Conservation (phyloP, 2,113 vertebrate species). For the Platichthys flesus region DNA sequence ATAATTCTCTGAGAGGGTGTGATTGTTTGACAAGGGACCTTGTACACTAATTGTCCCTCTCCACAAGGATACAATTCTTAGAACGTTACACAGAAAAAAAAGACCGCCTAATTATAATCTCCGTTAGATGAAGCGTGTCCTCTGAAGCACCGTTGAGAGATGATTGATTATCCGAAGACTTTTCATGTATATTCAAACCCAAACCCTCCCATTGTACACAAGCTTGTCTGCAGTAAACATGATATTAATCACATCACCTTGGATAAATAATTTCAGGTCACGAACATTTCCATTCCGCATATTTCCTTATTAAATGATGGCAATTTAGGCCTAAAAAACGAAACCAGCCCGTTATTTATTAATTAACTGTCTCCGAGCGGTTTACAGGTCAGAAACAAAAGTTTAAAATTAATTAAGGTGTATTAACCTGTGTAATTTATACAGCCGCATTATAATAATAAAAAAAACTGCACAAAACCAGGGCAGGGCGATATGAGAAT, state of each 20-base stretch:
- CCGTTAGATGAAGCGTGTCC: constrained; percentile 63
- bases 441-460: neutral
- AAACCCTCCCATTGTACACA: constrained; percentile 35
- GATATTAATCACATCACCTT: constrained; percentile 19
- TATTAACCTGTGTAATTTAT: neutral
- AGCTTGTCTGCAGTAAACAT: constrained; percentile 29
- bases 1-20: constrained; percentile 61
- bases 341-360: constrained; percentile 1
- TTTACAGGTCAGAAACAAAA: neutral
- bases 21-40: constrained; percentile 65
- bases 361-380: neutral
- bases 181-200: constrained; percentile 38
- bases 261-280: constrained; percentile 41
- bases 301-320: neutral
- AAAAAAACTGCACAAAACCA: neutral
- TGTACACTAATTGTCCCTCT: constrained; percentile 62
- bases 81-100: constrained; percentile 29
- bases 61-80: constrained; percentile 60
- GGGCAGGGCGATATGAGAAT: neutral
- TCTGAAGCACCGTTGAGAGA: constrained; percentile 39
- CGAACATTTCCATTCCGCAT: constrained; percentile 30
- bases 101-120: constrained; percentile 65
- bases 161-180: constrained; percentile 66
- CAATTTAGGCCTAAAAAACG: neutral
- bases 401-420: neutral